Evolutionary conservation across 2,888 invertebrate genomes (phyloP), one percentile per base, ranked within the genome.

Genomic region (Chamaedrilus cognettii): DNA sequence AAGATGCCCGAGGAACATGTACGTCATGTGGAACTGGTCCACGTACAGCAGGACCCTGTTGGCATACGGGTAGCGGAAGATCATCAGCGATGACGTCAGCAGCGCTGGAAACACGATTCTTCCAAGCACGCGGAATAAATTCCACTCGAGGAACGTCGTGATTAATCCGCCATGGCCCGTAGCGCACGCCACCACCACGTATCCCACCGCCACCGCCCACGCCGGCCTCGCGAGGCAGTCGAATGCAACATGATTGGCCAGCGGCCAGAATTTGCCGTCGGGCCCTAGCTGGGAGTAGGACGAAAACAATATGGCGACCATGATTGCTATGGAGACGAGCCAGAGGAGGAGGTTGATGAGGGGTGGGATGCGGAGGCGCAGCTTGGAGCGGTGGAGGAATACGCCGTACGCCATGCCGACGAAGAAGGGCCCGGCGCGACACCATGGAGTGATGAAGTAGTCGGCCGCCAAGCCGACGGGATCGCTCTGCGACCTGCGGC

Each of bases 341-440:
- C 60, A 60, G n/a, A 34, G 35, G 35, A 60, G 26, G 23, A 60
- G 2, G n/a, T n/a, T 55, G 55, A 55, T 15, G 55, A 26, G 15
- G 23, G n/a, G 55, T 11, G 7, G 7, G 28, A 55, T 23, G 7
- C 11, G 23, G 7, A n/a, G 7, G 7, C 55, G 55, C 7, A 11
- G 23, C 11, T 23, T 5, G 28, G 60, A 35, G 15, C 42, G 34
- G 35, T 60, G 60, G 15, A 60, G 60, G 42, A 60, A 35, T n/a
- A 67, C 57, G 19, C 70, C 71, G 3, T 32, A 23, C 2, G 52
- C 62, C 30, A 71, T 33, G 5, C 71, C 71, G 31, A 71, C 62
- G 5, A 71, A n/a, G 55, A 57, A 67, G 3, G 71, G 69, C 2
- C 69, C 71, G n/a, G 65, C 67, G 4, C 71, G 32, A 32, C 69